phyloP scores from a whole-genome alignment of 2,113 vertebrate species.

The Ascaphus truei region DNA sequence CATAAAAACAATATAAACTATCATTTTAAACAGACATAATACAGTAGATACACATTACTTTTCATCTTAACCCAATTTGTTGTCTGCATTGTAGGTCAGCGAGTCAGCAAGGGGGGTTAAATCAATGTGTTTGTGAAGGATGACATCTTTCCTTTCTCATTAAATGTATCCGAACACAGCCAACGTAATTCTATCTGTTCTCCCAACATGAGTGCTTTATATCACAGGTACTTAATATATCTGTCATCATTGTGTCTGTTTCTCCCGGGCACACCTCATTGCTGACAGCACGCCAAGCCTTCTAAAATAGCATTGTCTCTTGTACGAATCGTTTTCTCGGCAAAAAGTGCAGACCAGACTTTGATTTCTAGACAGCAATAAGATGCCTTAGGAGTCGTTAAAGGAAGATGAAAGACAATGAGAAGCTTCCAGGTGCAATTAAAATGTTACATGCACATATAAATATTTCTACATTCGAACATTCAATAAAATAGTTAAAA shows the following conservation, averaged over 20 bases:
- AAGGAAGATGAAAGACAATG: slow-evolving; percentile 30
- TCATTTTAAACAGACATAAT: too few species aligned
- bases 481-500: too few species aligned
- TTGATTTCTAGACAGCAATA: slow-evolving; percentile 37
- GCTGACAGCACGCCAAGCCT: slow-evolving; percentile 45
- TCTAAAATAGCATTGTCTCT: slow-evolving; percentile 34
- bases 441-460: not conserved
- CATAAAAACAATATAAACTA: too few species aligned
- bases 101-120: not conserved
- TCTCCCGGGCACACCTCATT: slow-evolving; percentile 48
- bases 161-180: slow-evolving; percentile 11
- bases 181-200: slow-evolving; percentile 16
- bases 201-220: slow-evolving; percentile 38
- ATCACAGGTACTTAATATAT: slow-evolving; percentile 49
- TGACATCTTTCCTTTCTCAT: slow-evolving; percentile 8
- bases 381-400: slow-evolving; percentile 31
- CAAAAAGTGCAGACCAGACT: slow-evolving; percentile 18
- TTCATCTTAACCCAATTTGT: not conserved
- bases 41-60: not conserved
- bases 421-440: not conserved
- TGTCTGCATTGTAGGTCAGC: not conserved
- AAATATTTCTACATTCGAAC: not conserved
- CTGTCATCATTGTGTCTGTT: slow-evolving; percentile 51
- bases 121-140: not conserved
- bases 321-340: slow-evolving; percentile 26